Base-by-base conservation (phyloP, 1,140 invertebrate genomes). In the Trichonephila inaurata region DNA sequence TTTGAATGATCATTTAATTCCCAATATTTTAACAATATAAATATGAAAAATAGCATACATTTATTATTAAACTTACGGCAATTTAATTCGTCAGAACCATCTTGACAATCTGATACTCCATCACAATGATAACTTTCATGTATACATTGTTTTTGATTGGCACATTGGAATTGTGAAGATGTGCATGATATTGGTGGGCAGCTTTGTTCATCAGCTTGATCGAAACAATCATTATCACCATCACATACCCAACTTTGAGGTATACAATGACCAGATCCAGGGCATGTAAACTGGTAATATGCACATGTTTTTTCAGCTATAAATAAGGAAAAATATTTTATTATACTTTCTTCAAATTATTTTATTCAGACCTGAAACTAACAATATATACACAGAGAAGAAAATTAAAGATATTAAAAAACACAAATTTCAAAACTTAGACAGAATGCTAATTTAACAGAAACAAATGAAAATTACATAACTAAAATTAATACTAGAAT, bases 151-250 rank as follows among this genome's bases (percentile, higher is more conserved):
- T 98, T 97, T 33, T 98, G 96, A 96, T 98, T 98, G 0, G 97
- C 97, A 95, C 99, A 99, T 95, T 98, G 98, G 95, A 99, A 99
- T 95, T 99, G 98, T 85, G 97, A 97, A n/a, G 98, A 97, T 33
- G 98, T 97, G 96, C 99, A 99, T 1, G 98, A 98, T 0, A 99
- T 97, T 0, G 99, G 98, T 7, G 99, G 99, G 96, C 99, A 99
- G 94, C 98, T 98, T 95, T 98, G 97, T 96, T 99, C 99, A 96
- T 99, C 99, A 95, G 98, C 98, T 95, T 99, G 98, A 95, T 99
- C 99, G 95, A 99, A 99, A 95, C 99, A 99, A 96, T 99, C 99
- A 95, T 99, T 98, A 95, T 99, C 98, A 4, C 97, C 97, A 95
- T 97, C 97, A 95, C 98, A 99, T 1, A 98, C 97, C 97, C 98